Evolutionary conservation across 1,140 invertebrate species (phyloP), one percentile per base, ranked within the genome.

Genomic region (Eulimnadia texana): DNA sequence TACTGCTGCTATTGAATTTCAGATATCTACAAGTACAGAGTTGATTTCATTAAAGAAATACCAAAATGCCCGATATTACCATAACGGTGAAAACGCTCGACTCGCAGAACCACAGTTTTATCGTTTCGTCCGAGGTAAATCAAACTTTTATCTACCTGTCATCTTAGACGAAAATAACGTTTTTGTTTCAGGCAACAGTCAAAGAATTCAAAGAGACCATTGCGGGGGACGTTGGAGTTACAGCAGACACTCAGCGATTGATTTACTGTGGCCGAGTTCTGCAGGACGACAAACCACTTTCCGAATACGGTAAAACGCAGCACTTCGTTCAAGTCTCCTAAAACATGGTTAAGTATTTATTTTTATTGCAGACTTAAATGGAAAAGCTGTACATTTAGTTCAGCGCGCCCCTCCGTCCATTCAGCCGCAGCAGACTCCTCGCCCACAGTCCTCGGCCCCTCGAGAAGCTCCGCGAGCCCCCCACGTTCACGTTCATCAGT

Each of bases 341-440:
- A n/a, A n/a, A n/a, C n/a, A n/a, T n/a, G n/a, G n/a, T n/a, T n/a
- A n/a, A n/a, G 50, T 0, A 52, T 11, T 11, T 16, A 23, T 52
- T 63, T 56, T 63, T 65, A 64, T 64, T 66, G 3, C 69, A 93
- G 92, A 90, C 81, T 84, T 95, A 11, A 79, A 92, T 74, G 89
- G 87, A 1, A 94, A 94, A 76, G 90, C 92, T 19, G 81, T 97
- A 53, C 93, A 97, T 72, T 79, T 97, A 68, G 93, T 95, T n/a
- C 86, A 93, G 73, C 76, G 88, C 33, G 70, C 76, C 3, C 82
- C 88, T 3, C 89, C 90, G 20, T 78, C 79, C 16, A 53, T 50
- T 20, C 62, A 50, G 33, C 16, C 33, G 6, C 33, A 42, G 33
- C 33, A 42, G 33, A 6, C 33, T 6, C 33, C 6, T 9, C 6